Percentiles rank a stretch among this genome's conserved stretches.
Conservation (phyloP, 2,113 vertebrate species). For the Prinia subflava region DNA sequence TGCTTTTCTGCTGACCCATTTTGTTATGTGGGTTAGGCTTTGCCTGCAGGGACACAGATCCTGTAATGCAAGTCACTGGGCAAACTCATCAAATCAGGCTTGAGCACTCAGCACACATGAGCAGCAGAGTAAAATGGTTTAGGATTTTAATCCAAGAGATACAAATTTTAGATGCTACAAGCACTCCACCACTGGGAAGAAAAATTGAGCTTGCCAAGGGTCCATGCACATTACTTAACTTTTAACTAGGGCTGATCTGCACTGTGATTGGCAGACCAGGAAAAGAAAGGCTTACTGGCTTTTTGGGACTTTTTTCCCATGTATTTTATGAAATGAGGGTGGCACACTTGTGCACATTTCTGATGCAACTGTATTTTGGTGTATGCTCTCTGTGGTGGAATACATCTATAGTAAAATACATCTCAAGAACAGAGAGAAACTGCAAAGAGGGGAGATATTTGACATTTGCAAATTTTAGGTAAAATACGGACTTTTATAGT, state of each 20-base stretch:
- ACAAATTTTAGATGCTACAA: neutral
- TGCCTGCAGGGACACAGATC: constrained; percentile 34
- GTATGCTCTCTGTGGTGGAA: neutral
- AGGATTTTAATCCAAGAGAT: neutral
- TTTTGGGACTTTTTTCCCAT: neutral
- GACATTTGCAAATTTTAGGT: neutral
- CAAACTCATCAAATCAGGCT: neutral
- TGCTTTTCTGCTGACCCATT: constrained; percentile 42
- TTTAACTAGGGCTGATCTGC: neutral
- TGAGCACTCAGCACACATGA: neutral
- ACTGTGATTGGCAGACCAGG: neutral
- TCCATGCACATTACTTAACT: neutral
- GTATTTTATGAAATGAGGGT: neutral
- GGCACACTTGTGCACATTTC: neutral
- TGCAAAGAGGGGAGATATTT: neutral
- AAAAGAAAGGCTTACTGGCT: neutral
- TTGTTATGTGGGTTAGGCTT: constrained; percentile 59
- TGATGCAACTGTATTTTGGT: neutral
- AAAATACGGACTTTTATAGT: neutral
- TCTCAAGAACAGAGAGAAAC: neutral
- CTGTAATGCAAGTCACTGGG: constrained; percentile 5
- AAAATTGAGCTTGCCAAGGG: neutral
- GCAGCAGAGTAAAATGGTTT: neutral
- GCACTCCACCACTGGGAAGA: neutral
- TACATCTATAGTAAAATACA: neutral